Conservation (phyloP, 2,113 vertebrate genomes). For the Prolemur simus region DNA sequence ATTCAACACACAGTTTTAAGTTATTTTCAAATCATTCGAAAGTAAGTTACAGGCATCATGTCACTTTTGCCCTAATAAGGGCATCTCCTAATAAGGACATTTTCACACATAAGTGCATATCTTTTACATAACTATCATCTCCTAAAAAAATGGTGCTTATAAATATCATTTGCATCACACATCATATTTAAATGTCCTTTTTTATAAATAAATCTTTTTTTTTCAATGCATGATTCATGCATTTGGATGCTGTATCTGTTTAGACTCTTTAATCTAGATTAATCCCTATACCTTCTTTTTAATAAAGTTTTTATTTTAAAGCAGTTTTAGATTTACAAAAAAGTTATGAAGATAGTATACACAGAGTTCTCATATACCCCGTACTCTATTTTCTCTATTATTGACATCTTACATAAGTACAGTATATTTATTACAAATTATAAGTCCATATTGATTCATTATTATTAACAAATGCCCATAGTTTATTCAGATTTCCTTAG, state of each 20-base stretch:
- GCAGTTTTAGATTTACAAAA: background rate
- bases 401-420: background rate
- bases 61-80: background rate
- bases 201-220: background rate
- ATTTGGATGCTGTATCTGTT: background rate
- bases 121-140: background rate
- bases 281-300: background rate
- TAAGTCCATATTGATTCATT: background rate
- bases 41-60: background rate
- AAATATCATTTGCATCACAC: background rate
- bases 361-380: background rate
- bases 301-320: background rate
- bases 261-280: background rate
- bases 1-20: background rate
- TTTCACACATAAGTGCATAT: background rate
- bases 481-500: background rate
- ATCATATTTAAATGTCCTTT: background rate
- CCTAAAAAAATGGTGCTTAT: background rate
- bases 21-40: background rate
- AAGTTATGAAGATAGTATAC: background rate
- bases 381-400: background rate
- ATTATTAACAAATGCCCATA: background rate
- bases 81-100: background rate
- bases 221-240: background rate
- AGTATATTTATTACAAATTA: background rate